Base-by-base conservation (phyloP, 2,797 vertebrate species). In the Rhyacichthys aspro region DNA sequence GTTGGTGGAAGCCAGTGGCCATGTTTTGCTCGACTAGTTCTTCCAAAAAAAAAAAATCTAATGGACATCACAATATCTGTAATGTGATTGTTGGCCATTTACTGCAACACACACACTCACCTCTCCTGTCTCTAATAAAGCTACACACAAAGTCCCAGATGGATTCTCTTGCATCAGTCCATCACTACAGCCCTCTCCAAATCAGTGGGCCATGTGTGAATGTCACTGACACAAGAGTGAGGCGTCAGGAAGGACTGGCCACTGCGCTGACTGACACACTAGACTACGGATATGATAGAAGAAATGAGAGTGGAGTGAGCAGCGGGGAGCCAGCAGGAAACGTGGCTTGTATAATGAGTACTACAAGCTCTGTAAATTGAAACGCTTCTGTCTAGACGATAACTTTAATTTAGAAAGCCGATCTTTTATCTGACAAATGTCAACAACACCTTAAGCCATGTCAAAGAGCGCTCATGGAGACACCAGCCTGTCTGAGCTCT, bases 381-480 rank as follows among this genome's bases (percentile, higher is more conserved):
- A 54, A 59, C 38, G n/a, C 38, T 28, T 55, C 8, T 5, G 32
- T 28, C 9, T 1, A 11, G n/a, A 17, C 23, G 11, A n/a, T 5
- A 11, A n/a, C 14, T 62, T 44, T 46, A 14, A 9, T 46, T 56
- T 56, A 3, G 10, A 17, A 63, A 59, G 43, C 34, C 11, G 5
- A 61, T 49, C 37, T 64, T 54, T 62, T 15, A 53, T 64, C 57
- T 38, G 43, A 47, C 63, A 66, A 41, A 48, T 39, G 45, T 63
- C 45, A 72, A 45, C 16, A 61, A 54, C 17, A 52, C 34, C 64
- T 0, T 37, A 15, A 54, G 17, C 43, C 8, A 0, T 49, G 55
- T 55, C 59, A 56, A 33, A 67, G 54, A 34, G n/a, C 17, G 47
- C 64, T 67, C 32, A 49, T 32, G 18, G 46, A 55, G 56, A 36